These are phyloP conservation scores for Maniola jurtina DNA, from an alignment of 1,140 invertebrate species.

Conservation along the genomic window DNA sequence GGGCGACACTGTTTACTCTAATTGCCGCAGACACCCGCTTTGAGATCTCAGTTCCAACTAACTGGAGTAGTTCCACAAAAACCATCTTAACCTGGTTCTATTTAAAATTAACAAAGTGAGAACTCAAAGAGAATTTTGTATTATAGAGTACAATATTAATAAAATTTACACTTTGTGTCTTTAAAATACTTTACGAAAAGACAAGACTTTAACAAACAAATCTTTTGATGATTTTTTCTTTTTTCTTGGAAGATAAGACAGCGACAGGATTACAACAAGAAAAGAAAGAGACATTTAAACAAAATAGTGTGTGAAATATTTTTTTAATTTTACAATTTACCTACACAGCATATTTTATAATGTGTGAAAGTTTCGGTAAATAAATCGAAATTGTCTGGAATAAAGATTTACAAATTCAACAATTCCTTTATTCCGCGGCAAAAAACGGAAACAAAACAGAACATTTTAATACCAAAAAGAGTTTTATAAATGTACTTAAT, in stretches of 20 bases:
- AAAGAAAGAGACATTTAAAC: too few relatives aligned
- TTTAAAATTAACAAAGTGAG: conserved; percentile 17
- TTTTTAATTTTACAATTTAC: too few relatives aligned
- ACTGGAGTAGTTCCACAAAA: conserved; percentile 16
- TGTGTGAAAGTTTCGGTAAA: too few relatives aligned
- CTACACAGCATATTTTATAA: too few relatives aligned
- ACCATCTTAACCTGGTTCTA: conserved; percentile 22
- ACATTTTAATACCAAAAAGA: not conserved
- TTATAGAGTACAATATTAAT: not conserved
- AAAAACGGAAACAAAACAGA: not conserved
- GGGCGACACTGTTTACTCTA: conserved; percentile 28
- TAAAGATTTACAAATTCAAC: too few relatives aligned
- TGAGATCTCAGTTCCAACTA: conserved; percentile 3
- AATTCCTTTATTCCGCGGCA: not conserved
- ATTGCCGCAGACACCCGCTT: conserved; percentile 30
- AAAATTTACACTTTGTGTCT: not conserved
- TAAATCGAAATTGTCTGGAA: too few relatives aligned
- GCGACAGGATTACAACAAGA: too few relatives aligned
- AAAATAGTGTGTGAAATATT: too few relatives aligned
- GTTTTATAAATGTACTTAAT: not conserved
- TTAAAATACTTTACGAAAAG: too few relatives aligned
- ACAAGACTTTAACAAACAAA: too few relatives aligned
- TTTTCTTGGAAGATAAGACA: too few relatives aligned
- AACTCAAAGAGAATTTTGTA: not conserved
- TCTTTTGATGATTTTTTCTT: too few relatives aligned